Conservation (phyloP, 2,797 vertebrate genomes). For the Okamejei kenojei region DNA sequence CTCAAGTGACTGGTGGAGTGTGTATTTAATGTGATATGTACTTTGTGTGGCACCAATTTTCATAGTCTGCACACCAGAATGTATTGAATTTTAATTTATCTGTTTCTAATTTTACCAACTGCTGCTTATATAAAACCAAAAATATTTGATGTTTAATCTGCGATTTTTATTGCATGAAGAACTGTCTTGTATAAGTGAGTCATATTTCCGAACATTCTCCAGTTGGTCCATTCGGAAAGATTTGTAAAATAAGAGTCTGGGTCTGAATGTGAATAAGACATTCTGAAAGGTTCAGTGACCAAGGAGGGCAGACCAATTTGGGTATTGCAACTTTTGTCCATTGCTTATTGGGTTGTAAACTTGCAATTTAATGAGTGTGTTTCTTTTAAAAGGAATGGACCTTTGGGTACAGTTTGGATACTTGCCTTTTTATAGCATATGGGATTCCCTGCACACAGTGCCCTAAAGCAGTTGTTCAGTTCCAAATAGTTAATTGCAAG, state of each 20-base stretch:
- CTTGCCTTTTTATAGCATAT: not conserved
- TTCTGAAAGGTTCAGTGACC: conserved; percentile 7
- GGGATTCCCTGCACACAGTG: not conserved
- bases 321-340: not conserved
- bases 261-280: not conserved
- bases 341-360: not conserved
- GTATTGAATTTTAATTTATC: not conserved
- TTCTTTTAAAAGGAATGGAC: not conserved
- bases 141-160: conserved; percentile 29
- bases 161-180: conserved; percentile 3
- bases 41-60: conserved; percentile 10
- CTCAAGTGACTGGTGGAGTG: conserved; percentile 20
- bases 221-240: not conserved
- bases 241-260: not conserved
- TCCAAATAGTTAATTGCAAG: not conserved
- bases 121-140: conserved; percentile 35
- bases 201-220: not conserved
- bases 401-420: not conserved
- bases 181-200: not conserved
- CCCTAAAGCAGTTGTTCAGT: not conserved
- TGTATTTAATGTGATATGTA: conserved; percentile 27
- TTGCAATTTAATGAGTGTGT: not conserved
- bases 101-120: not conserved
- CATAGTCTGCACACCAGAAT: conserved; percentile 26
- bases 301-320: not conserved